These are phyloP conservation scores for Poeciliopsis occidentalis DNA, from an alignment of 2,113 vertebrate species.

Conservation along the genomic window DNA sequence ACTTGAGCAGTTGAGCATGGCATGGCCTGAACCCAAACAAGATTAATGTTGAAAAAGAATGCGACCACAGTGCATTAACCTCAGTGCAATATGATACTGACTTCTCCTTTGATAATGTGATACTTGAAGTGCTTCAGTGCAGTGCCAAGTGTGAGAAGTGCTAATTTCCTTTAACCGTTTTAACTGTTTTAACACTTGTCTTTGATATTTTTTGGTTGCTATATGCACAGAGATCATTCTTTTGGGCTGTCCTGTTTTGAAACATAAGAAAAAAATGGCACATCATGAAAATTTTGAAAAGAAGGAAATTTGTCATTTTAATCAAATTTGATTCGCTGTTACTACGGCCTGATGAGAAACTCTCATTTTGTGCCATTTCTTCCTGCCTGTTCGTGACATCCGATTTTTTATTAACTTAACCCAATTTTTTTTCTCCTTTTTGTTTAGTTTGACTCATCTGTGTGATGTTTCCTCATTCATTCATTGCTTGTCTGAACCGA, in stretches of 20 bases:
- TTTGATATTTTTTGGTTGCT: constrained; percentile 58
- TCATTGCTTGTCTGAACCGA: constrained; percentile 73
- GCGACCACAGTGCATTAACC: constrained; percentile 32
- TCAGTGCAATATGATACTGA: constrained; percentile 51
- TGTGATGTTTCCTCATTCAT: constrained; percentile 70
- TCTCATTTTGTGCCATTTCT: constrained; percentile 68
- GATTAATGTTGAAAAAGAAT: constrained; percentile 22
- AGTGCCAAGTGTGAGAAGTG: constrained; percentile 41
- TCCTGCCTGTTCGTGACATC: constrained; percentile 61
- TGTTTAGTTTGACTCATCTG: constrained; percentile 82
- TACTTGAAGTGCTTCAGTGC: constrained; percentile 34
- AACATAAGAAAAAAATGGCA: constrained; percentile 64
- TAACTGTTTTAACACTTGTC: constrained; percentile 41
- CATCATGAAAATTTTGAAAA: constrained; percentile 44
- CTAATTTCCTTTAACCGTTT: constrained; percentile 62
- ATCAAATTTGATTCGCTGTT: neutral
- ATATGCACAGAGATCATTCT: constrained; percentile 31
- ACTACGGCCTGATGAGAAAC: neutral
- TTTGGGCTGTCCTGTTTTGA: constrained; percentile 38
- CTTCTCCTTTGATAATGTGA: constrained; percentile 39
- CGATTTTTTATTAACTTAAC: constrained; percentile 71
- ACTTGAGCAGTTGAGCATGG: constrained; percentile 38
- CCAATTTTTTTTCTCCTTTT: constrained; percentile 71
- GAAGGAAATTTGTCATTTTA: neutral
- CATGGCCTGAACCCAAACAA: constrained; percentile 31